Base-by-base conservation (phyloP, 2,888 invertebrate species). In the Cosmorhoe ocellata region DNA sequence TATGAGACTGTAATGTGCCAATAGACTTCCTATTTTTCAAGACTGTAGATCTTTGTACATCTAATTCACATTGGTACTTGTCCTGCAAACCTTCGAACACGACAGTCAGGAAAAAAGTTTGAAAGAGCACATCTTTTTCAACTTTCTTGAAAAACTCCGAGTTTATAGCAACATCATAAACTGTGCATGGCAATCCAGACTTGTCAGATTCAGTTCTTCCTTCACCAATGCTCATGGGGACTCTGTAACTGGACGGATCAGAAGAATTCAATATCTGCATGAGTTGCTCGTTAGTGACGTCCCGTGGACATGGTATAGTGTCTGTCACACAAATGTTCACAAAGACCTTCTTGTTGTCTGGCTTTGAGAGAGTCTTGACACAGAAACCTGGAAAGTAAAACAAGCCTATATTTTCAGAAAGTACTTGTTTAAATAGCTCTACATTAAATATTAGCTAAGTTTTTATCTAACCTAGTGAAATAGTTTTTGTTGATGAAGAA, bases 141-240 rank as follows among this genome's bases (percentile, higher is more conserved):
- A 96, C 93, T 90, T 96, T 97, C 24, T 91, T 88, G 69, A 94
- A 94, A 70, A 97, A 98, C 1, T 86, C 83, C 1, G 95, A 92
- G 80, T 96, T 95, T 26, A 98, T 92, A 1, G 96, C 96, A 22
- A 98, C 93, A 79, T 98, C 98, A 73, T 95, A 96, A 0, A 93
- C 96, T 50, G 93, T 92, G 28, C 95, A 94, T 0, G 93, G 92
- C 13, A 91, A 88, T 24, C 95, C 95, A 42, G 93, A 91, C 77
- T 96, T 97, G 75, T 97, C 97, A 13, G 88, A 81, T 69, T 96
- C 97, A 4, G 91, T 91, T 63, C 95, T 93, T 3, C 95, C 93
- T 71, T 95, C 95, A 0, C 97, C 97, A 58, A 98, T 94, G 76
- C 97, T 97, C 96, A 98, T 96, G 0, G 98, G 98, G 34, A 98